phyloP scores from a whole-genome alignment of 1,140 invertebrate genomes.

The Hyposmocoma kahamanoa region DNA sequence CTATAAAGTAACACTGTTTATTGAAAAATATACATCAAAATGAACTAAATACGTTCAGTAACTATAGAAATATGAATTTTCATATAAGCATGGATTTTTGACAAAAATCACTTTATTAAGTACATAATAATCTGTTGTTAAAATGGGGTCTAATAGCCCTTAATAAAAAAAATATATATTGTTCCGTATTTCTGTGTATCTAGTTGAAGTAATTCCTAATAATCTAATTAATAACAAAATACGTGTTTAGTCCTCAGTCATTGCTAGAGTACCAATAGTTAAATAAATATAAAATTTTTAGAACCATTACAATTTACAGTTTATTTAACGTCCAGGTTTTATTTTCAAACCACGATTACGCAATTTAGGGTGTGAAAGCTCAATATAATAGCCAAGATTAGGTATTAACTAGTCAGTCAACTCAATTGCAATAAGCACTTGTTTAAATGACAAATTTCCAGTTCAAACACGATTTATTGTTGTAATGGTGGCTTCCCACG shows the following conservation, averaged over 20 bases:
- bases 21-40: neutral
- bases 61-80: too few species aligned
- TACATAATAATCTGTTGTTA: too few species aligned
- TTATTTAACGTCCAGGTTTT: neutral
- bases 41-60: too few species aligned
- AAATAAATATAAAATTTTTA: too few species aligned
- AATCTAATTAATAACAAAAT: slow-evolving; percentile 1
- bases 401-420: slow-evolving; percentile 15
- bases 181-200: neutral
- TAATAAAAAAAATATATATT: too few species aligned
- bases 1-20: neutral
- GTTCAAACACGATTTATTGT: slow-evolving; percentile 8
- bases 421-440: slow-evolving; percentile 9
- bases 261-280: slow-evolving; percentile 6
- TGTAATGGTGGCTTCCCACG: too few species aligned
- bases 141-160: too few species aligned
- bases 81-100: too few species aligned
- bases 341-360: neutral
- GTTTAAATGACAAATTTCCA: slow-evolving; percentile 11
- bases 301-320: too few species aligned
- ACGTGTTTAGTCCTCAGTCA: slow-evolving; percentile 7
- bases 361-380: slow-evolving; percentile 7
- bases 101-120: too few species aligned
- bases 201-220: neutral
- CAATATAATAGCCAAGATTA: slow-evolving; percentile 11